Conservation (phyloP, 2,113 vertebrate genomes). For the Mormyrus lacerda region DNA sequence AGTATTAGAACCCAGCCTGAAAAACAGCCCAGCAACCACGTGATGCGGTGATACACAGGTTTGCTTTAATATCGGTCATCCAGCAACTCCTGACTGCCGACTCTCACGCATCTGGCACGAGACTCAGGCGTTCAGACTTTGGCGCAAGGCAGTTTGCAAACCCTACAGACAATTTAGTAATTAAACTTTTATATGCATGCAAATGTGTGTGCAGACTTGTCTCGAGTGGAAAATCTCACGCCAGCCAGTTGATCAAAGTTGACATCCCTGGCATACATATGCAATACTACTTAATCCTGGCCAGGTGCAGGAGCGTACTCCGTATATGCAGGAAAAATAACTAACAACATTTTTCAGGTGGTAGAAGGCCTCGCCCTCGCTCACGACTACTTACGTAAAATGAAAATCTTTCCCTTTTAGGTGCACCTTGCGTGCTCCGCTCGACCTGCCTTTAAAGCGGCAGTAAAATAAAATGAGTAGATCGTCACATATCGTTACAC, state of each 20-base stretch:
- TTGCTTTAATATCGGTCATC: neutral
- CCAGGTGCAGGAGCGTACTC: neutral
- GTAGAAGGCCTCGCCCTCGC: neutral
- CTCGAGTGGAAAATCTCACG: neutral
- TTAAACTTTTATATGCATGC: neutral
- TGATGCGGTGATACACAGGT: neutral
- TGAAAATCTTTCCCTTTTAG: neutral
- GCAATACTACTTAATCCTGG: neutral
- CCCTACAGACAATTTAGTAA: neutral
- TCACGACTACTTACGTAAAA: neutral
- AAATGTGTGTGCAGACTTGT: neutral
- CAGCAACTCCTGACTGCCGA: neutral
- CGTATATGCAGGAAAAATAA: neutral
- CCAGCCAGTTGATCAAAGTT: neutral
- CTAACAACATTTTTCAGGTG: neutral
- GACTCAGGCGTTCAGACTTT: neutral
- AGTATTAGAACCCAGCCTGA: neutral
- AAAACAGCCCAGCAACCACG: neutral
- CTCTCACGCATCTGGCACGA: neutral
- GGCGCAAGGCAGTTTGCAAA: neutral
- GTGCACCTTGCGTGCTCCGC: neutral
- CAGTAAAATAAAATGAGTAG: neutral
- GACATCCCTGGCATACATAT: neutral
- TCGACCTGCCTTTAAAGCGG: neutral
- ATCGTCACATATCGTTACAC: neutral